Evolutionary conservation across 2,888 invertebrate species (phyloP), one percentile per base, ranked within the genome.

Genomic region (Prosapia bicincta): DNA sequence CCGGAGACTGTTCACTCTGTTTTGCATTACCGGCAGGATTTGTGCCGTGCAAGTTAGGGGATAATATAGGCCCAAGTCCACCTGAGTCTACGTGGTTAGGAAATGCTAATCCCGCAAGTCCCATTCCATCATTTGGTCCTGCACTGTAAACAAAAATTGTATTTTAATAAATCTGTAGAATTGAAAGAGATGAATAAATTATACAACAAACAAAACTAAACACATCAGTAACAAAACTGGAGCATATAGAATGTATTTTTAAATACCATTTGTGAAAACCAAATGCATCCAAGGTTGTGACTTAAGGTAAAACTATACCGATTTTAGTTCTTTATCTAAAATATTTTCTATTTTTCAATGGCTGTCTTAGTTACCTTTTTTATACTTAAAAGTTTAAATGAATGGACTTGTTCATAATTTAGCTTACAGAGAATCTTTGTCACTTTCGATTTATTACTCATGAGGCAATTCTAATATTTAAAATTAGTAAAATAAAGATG

Each of bases 21-120:
- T 75, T 71, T 2, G 70, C n/a, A 32, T 28, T 66, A 43, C 71
- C 54, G 13, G 13, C 66, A 20, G 66, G 71, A 43, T 71, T 71
- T n/a, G 10, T 65, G 15, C 28, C 65, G 65, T 66, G 71, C 23
- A 75, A 67, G 24, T 72, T 72, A 24, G 74, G 73, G 23, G 78
- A 71, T 20, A 75, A 28, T 3, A 78, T 67, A 15, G 77, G 54
- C 25, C 77, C 78, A 43, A 77, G 77, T 9, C 77, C 77, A 25
- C 75, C 77, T 13, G 75, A 65, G 38, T 72, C 77, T 20, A 78
- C 71, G 20, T 76, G 74, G 65, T 71, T 32, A 54, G 66, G 67
- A 38, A 66, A 72, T 10, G 76, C 69, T 26, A 66, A 72, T 10
- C 78, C 76, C 28, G 71, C 71, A 28, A 78, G 13, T 3, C 74